phyloP scores from a whole-genome alignment of 2,113 vertebrate genomes.

The Cinclus mexicanus region DNA sequence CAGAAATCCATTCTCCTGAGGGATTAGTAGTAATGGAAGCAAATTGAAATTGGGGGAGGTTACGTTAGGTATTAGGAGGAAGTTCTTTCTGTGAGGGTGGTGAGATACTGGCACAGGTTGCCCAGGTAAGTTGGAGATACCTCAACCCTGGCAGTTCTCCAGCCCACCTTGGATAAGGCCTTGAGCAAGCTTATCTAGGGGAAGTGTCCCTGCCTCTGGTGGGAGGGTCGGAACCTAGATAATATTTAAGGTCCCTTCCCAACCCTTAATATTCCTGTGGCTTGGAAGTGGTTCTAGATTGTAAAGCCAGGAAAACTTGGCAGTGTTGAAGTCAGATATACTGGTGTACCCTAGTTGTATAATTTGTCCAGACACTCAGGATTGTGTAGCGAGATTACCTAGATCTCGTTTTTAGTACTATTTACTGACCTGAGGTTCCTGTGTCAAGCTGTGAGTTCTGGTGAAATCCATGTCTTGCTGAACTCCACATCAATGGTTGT shows the following conservation, averaged over 20 bases:
- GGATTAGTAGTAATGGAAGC: neutral
- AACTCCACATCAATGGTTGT: neutral
- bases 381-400: neutral
- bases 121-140: neutral
- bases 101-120: neutral
- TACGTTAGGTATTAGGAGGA: neutral
- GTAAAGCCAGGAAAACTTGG: neutral
- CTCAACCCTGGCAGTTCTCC: neutral
- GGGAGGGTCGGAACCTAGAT: neutral
- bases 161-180: neutral
- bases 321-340: neutral
- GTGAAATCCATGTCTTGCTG: rapidly evolving
- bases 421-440: neutral
- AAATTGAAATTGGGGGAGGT: neutral
- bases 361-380: neutral
- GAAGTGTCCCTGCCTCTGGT: neutral
- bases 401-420: neutral
- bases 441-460: neutral
- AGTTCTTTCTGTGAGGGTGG: neutral
- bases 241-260: neutral
- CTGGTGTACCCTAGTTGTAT: rapidly evolving
- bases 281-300: neutral
- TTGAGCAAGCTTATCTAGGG: neutral
- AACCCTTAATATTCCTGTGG: neutral
- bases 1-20: neutral